phyloP scores from a whole-genome alignment of 2,113 vertebrate genomes.

The Tauraco erythrolophus region DNA sequence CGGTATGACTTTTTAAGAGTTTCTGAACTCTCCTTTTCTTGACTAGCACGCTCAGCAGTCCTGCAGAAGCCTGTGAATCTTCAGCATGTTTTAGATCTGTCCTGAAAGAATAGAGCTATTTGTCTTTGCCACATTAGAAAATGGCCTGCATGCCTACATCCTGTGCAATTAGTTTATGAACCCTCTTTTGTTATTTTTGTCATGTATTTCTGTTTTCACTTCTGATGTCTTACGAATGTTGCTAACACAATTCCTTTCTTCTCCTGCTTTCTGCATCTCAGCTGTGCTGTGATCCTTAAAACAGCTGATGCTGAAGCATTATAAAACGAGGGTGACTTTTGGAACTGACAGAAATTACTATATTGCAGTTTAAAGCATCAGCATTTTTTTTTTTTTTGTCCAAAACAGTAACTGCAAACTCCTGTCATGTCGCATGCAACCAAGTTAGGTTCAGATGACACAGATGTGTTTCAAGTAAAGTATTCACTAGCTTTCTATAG shows the following conservation, averaged over 20 bases:
- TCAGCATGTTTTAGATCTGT: constrained; percentile 42
- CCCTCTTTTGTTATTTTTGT: constrained; percentile 62
- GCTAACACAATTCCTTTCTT: constrained; percentile 39
- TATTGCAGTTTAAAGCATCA: background rate
- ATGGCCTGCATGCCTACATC: constrained; percentile 54
- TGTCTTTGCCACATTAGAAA: constrained; percentile 59
- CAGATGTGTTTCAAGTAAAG: background rate
- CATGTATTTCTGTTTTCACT: constrained; percentile 64
- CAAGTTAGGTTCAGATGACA: background rate
- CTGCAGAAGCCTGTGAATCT: constrained; percentile 40
- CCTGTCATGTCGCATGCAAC: background rate
- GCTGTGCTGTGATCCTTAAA: background rate
- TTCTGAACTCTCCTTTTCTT: background rate
- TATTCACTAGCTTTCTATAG: background rate
- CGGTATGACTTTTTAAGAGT: background rate
- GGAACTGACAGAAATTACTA: background rate
- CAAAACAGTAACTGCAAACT: background rate
- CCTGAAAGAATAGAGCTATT: constrained; percentile 57
- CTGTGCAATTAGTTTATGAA: constrained; percentile 56
- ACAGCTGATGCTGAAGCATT: constrained; percentile 33
- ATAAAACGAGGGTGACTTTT: background rate
- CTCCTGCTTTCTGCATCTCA: constrained; percentile 29
- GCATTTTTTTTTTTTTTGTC: background rate
- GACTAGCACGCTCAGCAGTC: background rate
- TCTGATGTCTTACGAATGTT: constrained; percentile 39